Evolutionary conservation across 2,797 vertebrate species (phyloP).

Genomic region (Cetoscarus ocellatus): DNA sequence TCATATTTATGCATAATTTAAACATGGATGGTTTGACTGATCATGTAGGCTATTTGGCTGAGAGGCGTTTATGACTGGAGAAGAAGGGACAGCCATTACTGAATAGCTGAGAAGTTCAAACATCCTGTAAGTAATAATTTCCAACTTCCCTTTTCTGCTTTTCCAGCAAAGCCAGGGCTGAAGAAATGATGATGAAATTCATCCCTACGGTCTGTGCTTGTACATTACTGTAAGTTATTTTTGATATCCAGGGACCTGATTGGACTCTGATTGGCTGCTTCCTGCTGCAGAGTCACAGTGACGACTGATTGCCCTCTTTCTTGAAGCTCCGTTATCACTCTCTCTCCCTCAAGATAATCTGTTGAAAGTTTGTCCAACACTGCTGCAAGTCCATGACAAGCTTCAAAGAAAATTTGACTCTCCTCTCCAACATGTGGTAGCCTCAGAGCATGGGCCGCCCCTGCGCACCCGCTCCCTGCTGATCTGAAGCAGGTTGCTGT

Average conservation of each 20-base stretch:
- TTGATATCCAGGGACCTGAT: constrained; percentile 56
- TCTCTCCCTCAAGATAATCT: constrained; percentile 51
- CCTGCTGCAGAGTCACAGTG: constrained; percentile 63
- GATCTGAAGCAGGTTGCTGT: constrained; percentile 68
- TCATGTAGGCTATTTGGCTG: not conserved
- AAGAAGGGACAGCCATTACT: not conserved
- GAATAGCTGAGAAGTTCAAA: constrained; percentile 31
- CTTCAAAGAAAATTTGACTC: constrained; percentile 67
- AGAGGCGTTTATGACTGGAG: not conserved
- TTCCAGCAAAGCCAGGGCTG: constrained; percentile 48
- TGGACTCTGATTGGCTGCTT: constrained; percentile 70
- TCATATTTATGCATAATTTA: not conserved
- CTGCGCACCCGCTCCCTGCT: constrained; percentile 48
- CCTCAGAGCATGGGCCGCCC: constrained; percentile 62
- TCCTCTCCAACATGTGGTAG: constrained; percentile 40
- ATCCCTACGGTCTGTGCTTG: constrained; percentile 40
- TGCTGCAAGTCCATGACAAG: constrained; percentile 44
- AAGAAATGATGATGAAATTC: constrained; percentile 69
- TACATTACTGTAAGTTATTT: constrained; percentile 61
- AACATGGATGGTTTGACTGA: not conserved
- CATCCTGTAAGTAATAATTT: constrained; percentile 21
- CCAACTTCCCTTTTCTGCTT: constrained; percentile 49
- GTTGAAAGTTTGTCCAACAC: constrained; percentile 65
- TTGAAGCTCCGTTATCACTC: not conserved
- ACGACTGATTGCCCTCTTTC: constrained; percentile 53